phyloP scores from a whole-genome alignment of 2,113 vertebrate species.

The Percopsis transmontana region DNA sequence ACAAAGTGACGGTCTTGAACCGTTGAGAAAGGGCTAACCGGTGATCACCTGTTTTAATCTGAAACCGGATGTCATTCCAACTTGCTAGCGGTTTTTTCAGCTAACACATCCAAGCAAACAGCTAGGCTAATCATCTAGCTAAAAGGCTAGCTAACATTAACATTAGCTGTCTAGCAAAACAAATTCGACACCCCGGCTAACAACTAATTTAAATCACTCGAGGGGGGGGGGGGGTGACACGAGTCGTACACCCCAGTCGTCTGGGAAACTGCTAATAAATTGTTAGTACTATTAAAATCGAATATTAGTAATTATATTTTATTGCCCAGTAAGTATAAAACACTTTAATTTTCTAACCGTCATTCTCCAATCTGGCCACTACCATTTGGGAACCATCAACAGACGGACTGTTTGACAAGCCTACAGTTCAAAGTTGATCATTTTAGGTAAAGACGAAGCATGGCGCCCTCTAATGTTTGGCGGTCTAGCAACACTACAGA shows the following conservation, averaged over 20 bases:
- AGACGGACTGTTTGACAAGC: conserved; percentile 11
- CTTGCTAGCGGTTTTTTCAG: conserved; percentile 14
- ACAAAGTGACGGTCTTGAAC: conserved; percentile 2
- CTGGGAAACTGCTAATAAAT: neutral
- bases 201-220: neutral
- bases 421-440: conserved; percentile 45
- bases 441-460: neutral
- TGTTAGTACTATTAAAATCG: neutral
- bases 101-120: conserved; percentile 18
- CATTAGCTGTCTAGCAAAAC: conserved; percentile 56
- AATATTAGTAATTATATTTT: neutral
- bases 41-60: conserved; percentile 22
- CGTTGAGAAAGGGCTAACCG: neutral
- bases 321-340: neutral
- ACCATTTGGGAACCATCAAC: conserved; percentile 7
- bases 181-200: conserved; percentile 31
- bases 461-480: conserved; percentile 48
- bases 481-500: neutral
- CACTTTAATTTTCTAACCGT: conserved; percentile 29
- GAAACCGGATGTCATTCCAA: conserved; percentile 32
- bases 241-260: neutral
- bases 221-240: neutral
- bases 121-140: conserved; percentile 20
- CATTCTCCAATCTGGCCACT: neutral
- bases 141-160: neutral